phyloP scores from a whole-genome alignment of 2,888 invertebrate genomes.

The Lasiommata megera region DNA sequence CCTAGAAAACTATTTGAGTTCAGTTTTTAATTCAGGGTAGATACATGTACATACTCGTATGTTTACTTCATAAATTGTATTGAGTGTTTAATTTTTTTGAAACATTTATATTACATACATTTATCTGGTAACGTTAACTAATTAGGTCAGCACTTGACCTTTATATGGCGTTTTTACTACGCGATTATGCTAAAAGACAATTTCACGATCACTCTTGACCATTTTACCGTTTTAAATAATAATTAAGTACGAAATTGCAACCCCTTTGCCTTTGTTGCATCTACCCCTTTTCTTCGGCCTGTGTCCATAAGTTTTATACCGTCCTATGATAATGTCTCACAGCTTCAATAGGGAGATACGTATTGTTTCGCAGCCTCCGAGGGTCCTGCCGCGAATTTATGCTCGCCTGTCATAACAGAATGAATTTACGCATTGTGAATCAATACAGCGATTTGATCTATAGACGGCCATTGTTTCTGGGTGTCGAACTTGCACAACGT shows the following conservation, averaged over 20 bases:
- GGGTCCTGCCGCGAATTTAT: conserved; percentile 75
- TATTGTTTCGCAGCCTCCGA: conserved; percentile 77
- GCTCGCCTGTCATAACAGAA: conserved; percentile 79
- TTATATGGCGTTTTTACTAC: no score
- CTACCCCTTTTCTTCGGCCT: conserved; percentile 64
- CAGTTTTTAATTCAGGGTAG: no score
- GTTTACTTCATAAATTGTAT: no score
- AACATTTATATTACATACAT: no score
- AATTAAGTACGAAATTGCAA: conserved; percentile 66
- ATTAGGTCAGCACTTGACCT: no score
- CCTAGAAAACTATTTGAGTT: no score
- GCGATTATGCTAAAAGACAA: conserved; percentile 34
- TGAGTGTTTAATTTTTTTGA: no score
- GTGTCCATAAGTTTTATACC: conserved; percentile 62
- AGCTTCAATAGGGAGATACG: conserved; percentile 63
- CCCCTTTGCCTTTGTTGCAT: conserved; percentile 48
- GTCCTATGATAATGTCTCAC: conserved; percentile 69
- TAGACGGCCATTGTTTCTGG: conserved; percentile 71
- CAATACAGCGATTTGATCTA: conserved; percentile 76
- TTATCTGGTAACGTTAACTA: no score
- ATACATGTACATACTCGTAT: no score
- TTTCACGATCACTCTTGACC: conserved; percentile 54
- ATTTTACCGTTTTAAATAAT: conserved; percentile 59
- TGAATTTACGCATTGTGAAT: conserved; percentile 79
- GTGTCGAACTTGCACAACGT: conserved; percentile 69